Evolutionary conservation across 2,113 vertebrate species (phyloP).

Genomic region (Salvelinus alpinus): DNA sequence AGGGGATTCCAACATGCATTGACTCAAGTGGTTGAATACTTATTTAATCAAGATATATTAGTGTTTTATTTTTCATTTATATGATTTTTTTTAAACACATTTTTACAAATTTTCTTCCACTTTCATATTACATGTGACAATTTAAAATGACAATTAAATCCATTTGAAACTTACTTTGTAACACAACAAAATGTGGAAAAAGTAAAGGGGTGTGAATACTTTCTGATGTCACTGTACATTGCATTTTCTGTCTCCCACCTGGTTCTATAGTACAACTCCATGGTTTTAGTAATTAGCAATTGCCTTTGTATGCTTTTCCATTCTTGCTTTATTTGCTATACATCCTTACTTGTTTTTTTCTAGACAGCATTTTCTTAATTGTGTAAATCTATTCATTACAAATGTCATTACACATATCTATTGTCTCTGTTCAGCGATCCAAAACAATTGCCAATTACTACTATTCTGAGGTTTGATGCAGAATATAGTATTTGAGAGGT

Average conservation of each 20-base stretch:
- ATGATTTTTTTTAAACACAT: too few relatives aligned
- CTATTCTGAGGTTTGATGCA: constrained; percentile 30
- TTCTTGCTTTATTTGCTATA: neutral
- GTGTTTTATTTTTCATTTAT: too few relatives aligned
- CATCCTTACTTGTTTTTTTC: neutral
- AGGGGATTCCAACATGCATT: too few relatives aligned
- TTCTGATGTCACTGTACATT: constrained; percentile 14
- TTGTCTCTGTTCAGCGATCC: constrained; percentile 26
- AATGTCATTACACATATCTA: constrained; percentile 23
- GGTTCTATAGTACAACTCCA: neutral
- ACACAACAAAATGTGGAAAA: too few relatives aligned
- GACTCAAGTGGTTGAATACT: too few relatives aligned
- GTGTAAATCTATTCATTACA: constrained; percentile 28
- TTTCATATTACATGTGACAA: too few relatives aligned
- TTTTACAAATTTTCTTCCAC: too few relatives aligned
- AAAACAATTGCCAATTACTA: constrained; percentile 56
- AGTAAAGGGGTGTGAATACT: too few relatives aligned
- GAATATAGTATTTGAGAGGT: constrained; percentile 44
- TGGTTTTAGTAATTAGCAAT: neutral
- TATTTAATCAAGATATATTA: too few relatives aligned
- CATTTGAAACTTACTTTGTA: too few relatives aligned
- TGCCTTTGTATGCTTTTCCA: neutral
- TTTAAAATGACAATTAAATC: too few relatives aligned
- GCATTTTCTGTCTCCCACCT: constrained; percentile 31
- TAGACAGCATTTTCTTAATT: constrained; percentile 25